phyloP scores from a whole-genome alignment of 2,797 vertebrate genomes.

The Avahi laniger region DNA sequence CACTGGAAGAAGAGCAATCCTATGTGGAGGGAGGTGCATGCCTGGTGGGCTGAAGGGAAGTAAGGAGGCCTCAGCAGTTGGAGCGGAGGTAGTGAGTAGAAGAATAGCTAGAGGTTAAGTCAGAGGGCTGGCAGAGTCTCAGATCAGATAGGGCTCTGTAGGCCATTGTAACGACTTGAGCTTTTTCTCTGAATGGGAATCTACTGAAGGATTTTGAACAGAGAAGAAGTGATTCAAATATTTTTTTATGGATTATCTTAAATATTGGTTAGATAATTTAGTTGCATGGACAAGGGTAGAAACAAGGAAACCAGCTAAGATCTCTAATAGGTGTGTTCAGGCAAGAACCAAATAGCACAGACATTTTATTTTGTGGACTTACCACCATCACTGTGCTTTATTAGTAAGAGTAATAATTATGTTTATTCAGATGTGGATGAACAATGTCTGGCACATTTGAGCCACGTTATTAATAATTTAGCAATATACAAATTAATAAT shows the following conservation, averaged over 20 bases:
- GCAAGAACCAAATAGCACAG: not conserved
- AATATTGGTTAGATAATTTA: not conserved
- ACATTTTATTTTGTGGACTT: slow-evolving; percentile 18
- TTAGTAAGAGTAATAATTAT: not conserved
- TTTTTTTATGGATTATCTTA: not conserved
- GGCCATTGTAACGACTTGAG: not conserved
- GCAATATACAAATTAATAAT: not conserved
- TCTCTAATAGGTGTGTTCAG: not conserved
- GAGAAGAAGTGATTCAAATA: not conserved
- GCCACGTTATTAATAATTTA: slow-evolving; percentile 36
- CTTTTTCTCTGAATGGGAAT: not conserved
- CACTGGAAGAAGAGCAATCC: not conserved
- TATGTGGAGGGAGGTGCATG: not conserved
- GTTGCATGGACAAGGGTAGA: not conserved
- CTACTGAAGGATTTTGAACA: not conserved
- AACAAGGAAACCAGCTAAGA: not conserved
- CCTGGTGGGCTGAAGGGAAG: not conserved
- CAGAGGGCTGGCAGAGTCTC: not conserved
- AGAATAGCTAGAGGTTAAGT: not conserved
- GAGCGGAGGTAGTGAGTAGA: not conserved
- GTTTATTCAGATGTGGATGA: not conserved
- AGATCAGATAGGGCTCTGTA: not conserved
- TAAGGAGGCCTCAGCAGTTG: not conserved
- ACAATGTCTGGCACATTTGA: not conserved
- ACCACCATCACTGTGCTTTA: not conserved